A percentile compares a stretch with the other conserved stretches of the same genome.
phyloP scores from a whole-genome alignment of 2,888 invertebrate species.

The Eupithecia subumbrata region DNA sequence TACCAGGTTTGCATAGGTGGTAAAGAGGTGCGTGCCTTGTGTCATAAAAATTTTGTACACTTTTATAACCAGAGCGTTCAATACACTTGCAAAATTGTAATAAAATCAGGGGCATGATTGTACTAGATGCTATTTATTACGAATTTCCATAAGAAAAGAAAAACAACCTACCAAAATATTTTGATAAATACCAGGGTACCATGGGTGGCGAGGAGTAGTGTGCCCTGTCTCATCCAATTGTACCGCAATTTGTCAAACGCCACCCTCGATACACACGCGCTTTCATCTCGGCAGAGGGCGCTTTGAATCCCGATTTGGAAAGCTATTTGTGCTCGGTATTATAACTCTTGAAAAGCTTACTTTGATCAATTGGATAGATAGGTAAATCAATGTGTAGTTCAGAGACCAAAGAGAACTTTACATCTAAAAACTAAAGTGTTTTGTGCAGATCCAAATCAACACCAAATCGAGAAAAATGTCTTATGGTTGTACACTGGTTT shows the following conservation, averaged over 20 bases:
- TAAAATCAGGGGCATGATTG: neutral
- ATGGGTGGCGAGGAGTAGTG: slow-evolving; percentile 34
- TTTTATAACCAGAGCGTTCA: too few relatives aligned
- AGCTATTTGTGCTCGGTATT: slow-evolving; percentile 16
- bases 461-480: too few relatives aligned
- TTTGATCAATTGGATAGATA: slow-evolving; percentile 2
- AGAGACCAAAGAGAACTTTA: neutral
- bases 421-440: neutral
- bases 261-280: slow-evolving; percentile 22
- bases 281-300: slow-evolving; percentile 25
- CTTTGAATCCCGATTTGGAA: slow-evolving; percentile 22
- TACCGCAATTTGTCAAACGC: slow-evolving; percentile 69
- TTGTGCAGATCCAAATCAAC: neutral
- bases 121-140: neutral
- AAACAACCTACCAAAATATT: neutral
- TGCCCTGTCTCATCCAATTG: slow-evolving; percentile 59
- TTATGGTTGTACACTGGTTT: neutral
- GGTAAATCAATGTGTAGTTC: neutral
- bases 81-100: too few relatives aligned
- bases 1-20: neutral
- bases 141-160: neutral
- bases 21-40: neutral
- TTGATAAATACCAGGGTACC: slow-evolving; percentile 20
- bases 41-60: too few relatives aligned
- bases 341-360: slow-evolving; percentile 10